Conservation (phyloP, 1,140 invertebrate species). For the Macrocentrus cingulum region DNA sequence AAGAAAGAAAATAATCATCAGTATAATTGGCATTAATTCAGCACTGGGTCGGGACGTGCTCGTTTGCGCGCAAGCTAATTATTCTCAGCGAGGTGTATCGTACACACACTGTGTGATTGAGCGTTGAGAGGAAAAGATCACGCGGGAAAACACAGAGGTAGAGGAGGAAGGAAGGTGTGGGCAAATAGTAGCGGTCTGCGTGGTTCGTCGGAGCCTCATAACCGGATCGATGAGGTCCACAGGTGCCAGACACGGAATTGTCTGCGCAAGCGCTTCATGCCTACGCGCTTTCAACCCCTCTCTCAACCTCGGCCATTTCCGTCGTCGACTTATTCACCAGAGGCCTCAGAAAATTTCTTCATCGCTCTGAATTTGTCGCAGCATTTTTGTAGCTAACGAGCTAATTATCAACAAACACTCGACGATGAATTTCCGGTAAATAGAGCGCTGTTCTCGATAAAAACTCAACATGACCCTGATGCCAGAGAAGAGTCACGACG, state of each 20-base stretch:
- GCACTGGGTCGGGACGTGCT: neutral
- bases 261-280: slow-evolving; percentile 29
- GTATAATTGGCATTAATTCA: neutral
- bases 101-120: neutral
- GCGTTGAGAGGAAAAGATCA: slow-evolving; percentile 4
- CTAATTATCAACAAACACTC: no score
- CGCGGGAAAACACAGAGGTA: neutral
- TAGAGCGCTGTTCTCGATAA: no score
- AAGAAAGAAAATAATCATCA: no score
- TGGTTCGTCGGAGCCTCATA: slow-evolving; percentile 20
- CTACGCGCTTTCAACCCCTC: neutral
- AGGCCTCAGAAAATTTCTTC: slow-evolving; percentile 6
- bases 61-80: neutral
- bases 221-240: slow-evolving; percentile 36
- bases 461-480: no score
- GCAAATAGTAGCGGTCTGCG: slow-evolving; percentile 6
- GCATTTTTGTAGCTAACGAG: no score
- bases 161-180: neutral
- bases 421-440: no score
- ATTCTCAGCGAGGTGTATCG: neutral
- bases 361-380: no score
- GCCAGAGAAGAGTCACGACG: no score
- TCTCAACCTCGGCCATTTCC: slow-evolving; percentile 6
- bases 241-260: slow-evolving; percentile 29
- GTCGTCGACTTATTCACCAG: neutral